Percentiles rank a stretch among this genome's conserved stretches.
These are phyloP conservation scores for Emmelina monodactyla DNA, from an alignment of 2,888 invertebrate genomes.

Conservation along the genomic window DNA sequence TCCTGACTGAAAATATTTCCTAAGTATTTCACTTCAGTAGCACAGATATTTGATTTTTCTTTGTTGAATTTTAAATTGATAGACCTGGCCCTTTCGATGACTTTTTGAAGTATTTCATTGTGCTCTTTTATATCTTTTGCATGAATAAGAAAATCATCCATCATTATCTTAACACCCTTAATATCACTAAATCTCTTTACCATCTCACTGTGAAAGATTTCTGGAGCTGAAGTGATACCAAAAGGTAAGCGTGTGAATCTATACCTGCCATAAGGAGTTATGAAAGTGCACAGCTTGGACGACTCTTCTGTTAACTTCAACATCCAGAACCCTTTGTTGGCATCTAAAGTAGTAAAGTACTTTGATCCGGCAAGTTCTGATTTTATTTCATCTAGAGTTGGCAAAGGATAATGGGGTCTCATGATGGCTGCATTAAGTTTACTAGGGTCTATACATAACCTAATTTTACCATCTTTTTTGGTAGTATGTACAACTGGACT, in stretches of 20 bases:
- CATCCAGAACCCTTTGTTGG: slow-evolving; percentile 18
- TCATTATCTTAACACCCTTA: slow-evolving; percentile 11
- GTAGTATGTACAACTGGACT: slow-evolving; percentile 10
- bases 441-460: slow-evolving; percentile 15
- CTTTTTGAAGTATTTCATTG: slow-evolving; percentile 7
- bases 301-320: slow-evolving; percentile 8
- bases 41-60: slow-evolving; percentile 11
- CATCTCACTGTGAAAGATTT: slow-evolving; percentile 15
- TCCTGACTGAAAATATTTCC: slow-evolving; percentile 14
- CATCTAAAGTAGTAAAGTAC: slow-evolving; percentile 16
- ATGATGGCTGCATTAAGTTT: slow-evolving; percentile 14
- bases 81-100: slow-evolving; percentile 11
- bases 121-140: slow-evolving; percentile 10
- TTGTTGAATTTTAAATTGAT: slow-evolving; percentile 16
- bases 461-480: slow-evolving; percentile 14
- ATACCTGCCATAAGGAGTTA: slow-evolving; percentile 15
- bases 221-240: slow-evolving; percentile 16
- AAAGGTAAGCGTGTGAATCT: slow-evolving; percentile 14
- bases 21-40: slow-evolving; percentile 11
- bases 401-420: slow-evolving; percentile 15
- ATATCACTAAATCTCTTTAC: slow-evolving; percentile 13
- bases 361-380: slow-evolving; percentile 11
- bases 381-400: slow-evolving; percentile 15
- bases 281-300: slow-evolving; percentile 17
- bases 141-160: slow-evolving; percentile 16